These are phyloP conservation scores for Balanococcus diminutus DNA, from an alignment of 2,888 invertebrate genomes.

Conservation along the genomic window DNA sequence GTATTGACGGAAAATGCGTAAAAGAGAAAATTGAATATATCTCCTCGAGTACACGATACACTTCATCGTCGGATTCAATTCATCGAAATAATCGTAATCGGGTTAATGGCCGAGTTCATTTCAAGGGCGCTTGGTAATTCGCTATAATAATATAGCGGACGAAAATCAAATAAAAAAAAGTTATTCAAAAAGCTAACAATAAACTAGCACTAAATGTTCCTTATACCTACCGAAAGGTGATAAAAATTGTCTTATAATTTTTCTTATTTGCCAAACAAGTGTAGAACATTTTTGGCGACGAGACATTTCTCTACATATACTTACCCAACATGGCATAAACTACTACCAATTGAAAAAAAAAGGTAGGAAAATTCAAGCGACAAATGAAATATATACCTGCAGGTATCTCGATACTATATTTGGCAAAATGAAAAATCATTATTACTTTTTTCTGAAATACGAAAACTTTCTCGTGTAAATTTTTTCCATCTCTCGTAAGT, in stretches of 20 bases:
- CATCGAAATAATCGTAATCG: not conserved
- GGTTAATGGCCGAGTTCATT: not conserved
- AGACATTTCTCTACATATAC: not conserved
- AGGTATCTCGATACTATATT: not conserved
- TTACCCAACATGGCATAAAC: not conserved
- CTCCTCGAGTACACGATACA: not conserved
- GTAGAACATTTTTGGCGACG: not conserved
- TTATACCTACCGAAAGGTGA: not conserved
- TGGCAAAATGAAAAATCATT: not conserved
- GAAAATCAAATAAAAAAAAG: constrained; percentile 2
- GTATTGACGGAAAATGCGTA: constrained; percentile 10
- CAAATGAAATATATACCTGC: not conserved
- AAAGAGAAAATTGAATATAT: not conserved
- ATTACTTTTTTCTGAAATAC: not conserved
- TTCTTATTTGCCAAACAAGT: not conserved
- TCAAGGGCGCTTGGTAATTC: constrained; percentile 22
- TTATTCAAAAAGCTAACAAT: not conserved
- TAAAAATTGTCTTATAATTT: not conserved
- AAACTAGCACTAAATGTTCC: not conserved
- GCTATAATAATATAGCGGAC: not conserved
- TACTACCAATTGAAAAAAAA: not conserved
- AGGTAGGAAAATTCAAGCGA: not conserved
- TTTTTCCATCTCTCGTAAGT: not conserved
- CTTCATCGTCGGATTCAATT: not conserved
- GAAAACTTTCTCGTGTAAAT: constrained; percentile 9